Conservation (phyloP, 2,797 vertebrate species). For the Steatocranus sp. region DNA sequence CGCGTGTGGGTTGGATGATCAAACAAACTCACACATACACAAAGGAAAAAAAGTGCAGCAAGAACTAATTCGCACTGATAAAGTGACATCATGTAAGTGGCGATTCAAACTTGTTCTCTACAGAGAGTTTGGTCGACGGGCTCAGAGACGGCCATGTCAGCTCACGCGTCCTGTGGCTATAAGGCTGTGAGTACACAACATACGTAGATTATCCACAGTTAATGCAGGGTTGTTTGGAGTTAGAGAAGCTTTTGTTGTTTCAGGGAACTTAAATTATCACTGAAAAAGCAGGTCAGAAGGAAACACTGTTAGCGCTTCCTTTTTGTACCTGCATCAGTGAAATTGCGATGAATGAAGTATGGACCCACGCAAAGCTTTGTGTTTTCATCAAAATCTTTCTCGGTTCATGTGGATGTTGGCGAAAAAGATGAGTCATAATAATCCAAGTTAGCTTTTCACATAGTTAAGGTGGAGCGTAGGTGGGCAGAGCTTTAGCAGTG, state of each 20-base stretch:
- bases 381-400: neutral
- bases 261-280: neutral
- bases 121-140: neutral
- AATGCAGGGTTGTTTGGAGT: neutral
- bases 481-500: neutral
- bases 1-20: neutral
- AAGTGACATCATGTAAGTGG: neutral
- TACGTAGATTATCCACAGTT: neutral
- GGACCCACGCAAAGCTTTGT: neutral
- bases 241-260: neutral
- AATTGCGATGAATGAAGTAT: neutral
- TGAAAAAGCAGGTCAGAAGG: neutral
- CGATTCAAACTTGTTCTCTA: neutral
- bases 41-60: neutral
- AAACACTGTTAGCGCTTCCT: neutral
- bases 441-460: neutral
- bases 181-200: neutral
- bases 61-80: neutral
- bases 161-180: neutral
- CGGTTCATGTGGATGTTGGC: neutral
- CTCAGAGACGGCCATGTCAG: neutral
- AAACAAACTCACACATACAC: neutral
- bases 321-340: neutral
- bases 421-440: slow-evolving; percentile 1
- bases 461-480: slow-evolving; percentile 10